Conservation (phyloP, 2,888 invertebrate genomes). For the Drosophila emarginata region DNA sequence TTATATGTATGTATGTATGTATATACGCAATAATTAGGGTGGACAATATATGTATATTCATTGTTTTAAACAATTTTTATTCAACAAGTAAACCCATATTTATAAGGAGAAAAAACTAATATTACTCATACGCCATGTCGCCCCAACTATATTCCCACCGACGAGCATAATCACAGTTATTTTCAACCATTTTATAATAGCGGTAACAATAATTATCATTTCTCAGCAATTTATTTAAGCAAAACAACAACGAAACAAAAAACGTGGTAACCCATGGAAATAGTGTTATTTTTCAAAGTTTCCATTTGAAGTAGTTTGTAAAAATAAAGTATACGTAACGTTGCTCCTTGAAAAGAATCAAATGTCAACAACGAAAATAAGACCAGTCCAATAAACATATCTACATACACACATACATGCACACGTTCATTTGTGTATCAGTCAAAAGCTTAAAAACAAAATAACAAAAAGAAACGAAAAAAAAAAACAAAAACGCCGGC, state of each 20-base stretch:
- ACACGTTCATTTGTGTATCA: not conserved
- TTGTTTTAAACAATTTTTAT: not conserved
- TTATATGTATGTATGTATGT: slow-evolving; percentile 40
- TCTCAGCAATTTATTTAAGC: not conserved
- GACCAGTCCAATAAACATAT: not conserved
- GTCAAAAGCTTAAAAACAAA: not conserved
- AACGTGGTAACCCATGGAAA: too few relatives aligned
- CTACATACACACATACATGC: not conserved
- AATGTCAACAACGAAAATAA: not conserved
- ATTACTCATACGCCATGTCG: not conserved
- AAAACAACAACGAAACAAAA: too few relatives aligned
- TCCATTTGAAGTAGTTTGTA: too few relatives aligned
- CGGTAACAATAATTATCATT: too few relatives aligned
- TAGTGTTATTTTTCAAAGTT: not conserved
- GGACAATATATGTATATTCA: not conserved
- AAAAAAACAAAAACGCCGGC: not conserved
- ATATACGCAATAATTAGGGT: not conserved
- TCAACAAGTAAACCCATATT: too few relatives aligned
- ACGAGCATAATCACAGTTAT: too few relatives aligned
- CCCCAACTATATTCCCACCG: not conserved
- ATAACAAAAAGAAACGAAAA: too few relatives aligned
- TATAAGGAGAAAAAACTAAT: not conserved
- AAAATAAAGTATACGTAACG: too few relatives aligned
- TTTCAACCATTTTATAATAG: too few relatives aligned
- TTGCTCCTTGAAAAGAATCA: too few relatives aligned